Conservation (phyloP, 2,888 invertebrate genomes). For the Spodoptera exigua region DNA sequence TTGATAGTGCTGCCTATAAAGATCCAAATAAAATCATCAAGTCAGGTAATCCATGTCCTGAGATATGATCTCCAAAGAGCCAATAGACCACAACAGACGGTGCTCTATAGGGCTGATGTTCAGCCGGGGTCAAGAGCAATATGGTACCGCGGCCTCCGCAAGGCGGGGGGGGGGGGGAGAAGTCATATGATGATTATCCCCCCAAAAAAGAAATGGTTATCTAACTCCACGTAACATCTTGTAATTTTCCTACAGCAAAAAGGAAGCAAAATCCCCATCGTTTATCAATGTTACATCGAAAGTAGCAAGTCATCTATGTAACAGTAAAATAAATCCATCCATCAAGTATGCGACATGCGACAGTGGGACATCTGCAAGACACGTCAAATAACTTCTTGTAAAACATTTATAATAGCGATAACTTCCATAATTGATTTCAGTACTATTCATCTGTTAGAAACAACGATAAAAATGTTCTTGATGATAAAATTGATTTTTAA, state of each 20-base stretch:
- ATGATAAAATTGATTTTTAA: conserved; percentile 58
- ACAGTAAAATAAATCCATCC: conserved; percentile 73
- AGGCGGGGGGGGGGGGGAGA: no score
- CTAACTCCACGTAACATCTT: conserved; percentile 30
- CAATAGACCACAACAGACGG: no score
- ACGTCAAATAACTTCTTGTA: conserved; percentile 71
- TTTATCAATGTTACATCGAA: conserved; percentile 62
- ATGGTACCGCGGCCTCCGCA: no score
- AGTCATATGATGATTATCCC: no score
- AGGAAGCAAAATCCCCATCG: conserved; percentile 36
- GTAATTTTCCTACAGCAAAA: conserved; percentile 47
- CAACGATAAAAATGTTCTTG: conserved; percentile 46
- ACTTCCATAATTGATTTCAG: conserved; percentile 63
- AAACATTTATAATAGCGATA: conserved; percentile 70
- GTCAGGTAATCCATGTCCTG: neutral
- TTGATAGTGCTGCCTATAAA: conserved; percentile 10
- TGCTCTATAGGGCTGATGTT: no score
- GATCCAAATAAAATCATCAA: conserved; percentile 30
- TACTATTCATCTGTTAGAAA: conserved; percentile 55
- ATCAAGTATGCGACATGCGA: conserved; percentile 67
- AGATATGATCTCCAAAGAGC: no score
- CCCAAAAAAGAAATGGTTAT: neutral
- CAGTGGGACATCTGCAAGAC: conserved; percentile 65
- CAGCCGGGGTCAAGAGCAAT: no score
- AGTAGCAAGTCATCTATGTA: conserved; percentile 78